phyloP scores from a whole-genome alignment of 2,888 invertebrate species.

The Eristalinus aeneus region DNA sequence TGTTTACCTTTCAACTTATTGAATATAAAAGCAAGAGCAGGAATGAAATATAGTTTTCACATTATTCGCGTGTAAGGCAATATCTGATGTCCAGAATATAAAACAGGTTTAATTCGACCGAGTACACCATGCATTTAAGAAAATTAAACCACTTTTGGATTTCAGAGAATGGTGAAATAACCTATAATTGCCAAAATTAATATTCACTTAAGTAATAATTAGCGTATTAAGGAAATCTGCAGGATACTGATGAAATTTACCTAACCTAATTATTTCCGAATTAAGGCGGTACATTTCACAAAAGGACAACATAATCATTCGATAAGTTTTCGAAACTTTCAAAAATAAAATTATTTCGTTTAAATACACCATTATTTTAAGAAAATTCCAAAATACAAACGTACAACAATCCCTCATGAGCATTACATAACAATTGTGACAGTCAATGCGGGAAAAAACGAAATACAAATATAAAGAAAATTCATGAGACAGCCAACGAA shows the following conservation, averaged over 20 bases:
- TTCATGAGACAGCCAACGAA: conserved; percentile 7
- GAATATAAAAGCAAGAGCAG: not conserved
- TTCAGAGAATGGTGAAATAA: conserved; percentile 36
- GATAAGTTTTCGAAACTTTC: conserved; percentile 14
- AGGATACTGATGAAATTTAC: conserved; percentile 7
- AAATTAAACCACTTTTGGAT: not conserved
- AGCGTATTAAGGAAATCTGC: not conserved
- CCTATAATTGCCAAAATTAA: not conserved
- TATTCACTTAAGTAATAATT: conserved; percentile 4
- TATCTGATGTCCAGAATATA: not conserved
- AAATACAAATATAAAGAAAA: not conserved
- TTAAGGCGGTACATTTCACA: not conserved
- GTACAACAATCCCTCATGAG: conserved; percentile 16
- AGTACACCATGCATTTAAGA: not conserved
- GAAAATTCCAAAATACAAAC: not conserved
- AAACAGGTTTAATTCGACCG: not conserved
- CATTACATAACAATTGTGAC: conserved; percentile 59
- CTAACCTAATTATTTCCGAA: conserved; percentile 26
- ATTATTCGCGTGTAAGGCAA: not conserved
- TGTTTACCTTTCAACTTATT: not conserved
- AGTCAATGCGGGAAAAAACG: not conserved
- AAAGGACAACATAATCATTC: not conserved
- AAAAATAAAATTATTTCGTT: not conserved
- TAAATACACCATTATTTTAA: not conserved
- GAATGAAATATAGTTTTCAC: not conserved